These are phyloP conservation scores for Sialis fuliginosa DNA, from an alignment of 2,888 invertebrate species.

Conservation along the genomic window DNA sequence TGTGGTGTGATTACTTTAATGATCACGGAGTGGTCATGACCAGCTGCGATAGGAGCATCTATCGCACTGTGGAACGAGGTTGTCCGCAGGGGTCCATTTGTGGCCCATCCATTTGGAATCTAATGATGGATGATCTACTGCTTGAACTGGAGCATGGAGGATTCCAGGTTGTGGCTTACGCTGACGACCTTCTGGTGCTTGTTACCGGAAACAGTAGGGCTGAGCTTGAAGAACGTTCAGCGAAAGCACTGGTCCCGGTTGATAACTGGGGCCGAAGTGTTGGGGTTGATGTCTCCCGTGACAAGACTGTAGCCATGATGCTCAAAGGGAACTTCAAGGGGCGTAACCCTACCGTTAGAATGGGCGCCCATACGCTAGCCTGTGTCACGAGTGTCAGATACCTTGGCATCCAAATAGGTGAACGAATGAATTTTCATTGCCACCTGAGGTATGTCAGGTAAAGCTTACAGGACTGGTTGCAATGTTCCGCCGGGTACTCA, in stretches of 20 bases:
- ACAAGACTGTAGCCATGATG: background rate
- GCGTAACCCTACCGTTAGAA: background rate
- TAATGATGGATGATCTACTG: background rate
- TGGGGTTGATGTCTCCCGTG: too few species aligned
- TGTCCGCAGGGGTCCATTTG: background rate
- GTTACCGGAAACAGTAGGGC: background rate
- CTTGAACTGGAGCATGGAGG: background rate
- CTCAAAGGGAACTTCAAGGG: background rate
- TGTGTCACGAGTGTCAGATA: background rate
- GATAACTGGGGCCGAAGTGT: too few species aligned
- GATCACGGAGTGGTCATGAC: background rate
- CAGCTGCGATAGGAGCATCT: background rate
- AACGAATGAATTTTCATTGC: too few species aligned
- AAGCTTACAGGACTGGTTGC: too few species aligned
- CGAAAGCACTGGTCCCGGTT: background rate
- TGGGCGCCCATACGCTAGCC: background rate
- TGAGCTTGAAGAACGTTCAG: background rate
- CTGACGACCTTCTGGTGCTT: background rate
- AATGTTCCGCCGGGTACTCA: constrained; percentile 4
- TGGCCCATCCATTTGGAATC: background rate
- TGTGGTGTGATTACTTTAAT: background rate
- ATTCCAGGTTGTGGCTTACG: background rate
- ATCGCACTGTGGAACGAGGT: background rate
- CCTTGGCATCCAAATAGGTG: too few species aligned
- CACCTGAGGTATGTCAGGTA: too few species aligned